Evolutionary conservation across 2,888 invertebrate species (phyloP), one percentile per base, ranked within the genome.

Genomic region (Eupithecia subumbrata): DNA sequence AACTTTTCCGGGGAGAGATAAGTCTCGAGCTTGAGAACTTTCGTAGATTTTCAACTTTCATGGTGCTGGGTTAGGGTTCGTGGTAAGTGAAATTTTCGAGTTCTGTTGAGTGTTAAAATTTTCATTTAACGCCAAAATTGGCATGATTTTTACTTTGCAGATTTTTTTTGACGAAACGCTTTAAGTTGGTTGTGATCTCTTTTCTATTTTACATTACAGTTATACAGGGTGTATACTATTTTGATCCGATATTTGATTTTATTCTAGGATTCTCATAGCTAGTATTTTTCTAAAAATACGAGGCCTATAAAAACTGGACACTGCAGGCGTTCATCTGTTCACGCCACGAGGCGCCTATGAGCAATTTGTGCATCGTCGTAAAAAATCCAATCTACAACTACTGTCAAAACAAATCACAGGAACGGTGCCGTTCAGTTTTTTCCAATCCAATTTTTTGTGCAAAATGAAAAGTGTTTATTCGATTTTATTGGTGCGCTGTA

Each of bases 401-500:
- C 63, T 71, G 72, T 72, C 74, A 67, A 75, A 77, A 75, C 77
- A 75, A 77, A 77, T 75, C 74, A 75, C 67, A 66, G 60, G 63
- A 77, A 76, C 72, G 70, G 74, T 72, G 67, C 67, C 37, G 60
- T 77, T 52, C 70, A 45, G 64, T 64, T 77, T 64, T 77, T 75
- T 68, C 68, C 68, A 71, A 77, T 77, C 34, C 71, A 71, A 70
- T 73, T 77, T 76, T 77, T 77, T 75, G 74, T 67, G 64, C 52
- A 66, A 69, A 77, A 77, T 75, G 75, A 75, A 75, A 75, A 73
- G 75, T 75, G 77, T 75, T 77, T 73, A 77, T 77, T 63, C 71
- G 64, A 63, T 77, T 77, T 75, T 77, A 77, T 77, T 75, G 75
- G 75, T 63, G 37, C 70, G 66, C 69, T 77, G 74, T 74, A 72